Conservation (phyloP, 35 echinoderm and acorn worm genomes). For the Diadema setosum region DNA sequence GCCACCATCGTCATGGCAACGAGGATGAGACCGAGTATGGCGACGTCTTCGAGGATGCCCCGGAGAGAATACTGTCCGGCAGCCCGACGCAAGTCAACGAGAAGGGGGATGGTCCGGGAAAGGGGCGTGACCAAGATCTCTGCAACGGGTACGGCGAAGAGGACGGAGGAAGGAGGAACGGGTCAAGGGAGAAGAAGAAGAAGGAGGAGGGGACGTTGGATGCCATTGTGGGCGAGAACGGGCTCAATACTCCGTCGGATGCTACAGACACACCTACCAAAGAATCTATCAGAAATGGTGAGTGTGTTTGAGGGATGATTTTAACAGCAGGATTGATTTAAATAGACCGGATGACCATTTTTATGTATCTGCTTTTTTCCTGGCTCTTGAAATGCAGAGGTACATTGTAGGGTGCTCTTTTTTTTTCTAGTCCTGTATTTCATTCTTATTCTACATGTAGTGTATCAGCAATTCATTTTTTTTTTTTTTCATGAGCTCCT, state of each 20-base stretch:
- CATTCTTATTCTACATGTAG: no score
- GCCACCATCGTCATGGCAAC: background rate
- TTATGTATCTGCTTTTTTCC: no score
- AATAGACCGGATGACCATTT: no score
- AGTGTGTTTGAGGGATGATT: no score
- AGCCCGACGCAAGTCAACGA: background rate
- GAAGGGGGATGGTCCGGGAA: slow-evolving; percentile 27
- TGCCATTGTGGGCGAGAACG: background rate
- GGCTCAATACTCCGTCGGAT: background rate
- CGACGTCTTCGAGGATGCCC: background rate
- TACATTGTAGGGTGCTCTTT: background rate
- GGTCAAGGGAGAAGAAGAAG: background rate
- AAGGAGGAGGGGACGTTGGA: background rate
- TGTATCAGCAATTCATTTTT: no score
- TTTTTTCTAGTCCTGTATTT: no score
- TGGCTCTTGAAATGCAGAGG: no score
- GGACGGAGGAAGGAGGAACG: background rate
- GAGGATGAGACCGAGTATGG: background rate
- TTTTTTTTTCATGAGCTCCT: no score
- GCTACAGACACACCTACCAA: background rate
- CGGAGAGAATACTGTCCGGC: background rate
- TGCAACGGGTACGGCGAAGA: slow-evolving; percentile 47
- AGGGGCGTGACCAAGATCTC: background rate
- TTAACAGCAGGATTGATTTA: no score
- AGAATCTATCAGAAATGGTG: slow-evolving; percentile 18